Evolutionary conservation across 2,797 vertebrate species (phyloP), one percentile per base, ranked within the genome.

Genomic region (Sarcophilus harrisii): DNA sequence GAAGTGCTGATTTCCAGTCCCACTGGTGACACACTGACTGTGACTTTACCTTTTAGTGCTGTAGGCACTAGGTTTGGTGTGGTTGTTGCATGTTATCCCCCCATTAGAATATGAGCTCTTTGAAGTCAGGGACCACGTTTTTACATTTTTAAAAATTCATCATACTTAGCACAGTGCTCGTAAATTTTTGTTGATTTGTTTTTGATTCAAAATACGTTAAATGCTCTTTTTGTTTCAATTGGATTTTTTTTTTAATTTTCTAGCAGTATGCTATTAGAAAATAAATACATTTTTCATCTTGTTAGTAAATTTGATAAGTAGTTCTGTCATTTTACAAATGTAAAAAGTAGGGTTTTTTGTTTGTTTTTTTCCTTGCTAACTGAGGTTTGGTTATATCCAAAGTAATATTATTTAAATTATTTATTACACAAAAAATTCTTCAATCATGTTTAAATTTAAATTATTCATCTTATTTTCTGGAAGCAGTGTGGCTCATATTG

Each of bases 391-490:
- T 95, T 73, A 73, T 38, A 45, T 73, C 32, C 2, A 45, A 45
- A 30, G 24, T 59, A 73, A 28, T 91, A 30, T 62, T 94, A 57
- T 93, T 92, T 52, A 52, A 52, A 52, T 28, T 93, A 27, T 49
- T 87, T 90, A 96, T 16, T 66, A n/a, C 28, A 27, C 58, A 11
- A 92, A 49, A 92, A 81, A 92, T 90, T 73, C 66, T 57, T 94
- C n/a, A 73, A 49, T 62, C 30, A 93, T 90, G 55, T 81, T 38
- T 89, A 30, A 32, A 13, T 92, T 93, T 94, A 93, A 59, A 91
- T 0, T 93, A 92, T 92, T 27, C 3, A 91, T 24, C 94, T 57
- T 59, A 28, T 90, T 91, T 89, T 57, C 57, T 95, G 52, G 38
- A 73, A 58, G 90, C 30, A 90, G 13, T 90, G 32, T 90, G 90